Conservation (phyloP, 2,113 vertebrate genomes). For the Cottus gobio region DNA sequence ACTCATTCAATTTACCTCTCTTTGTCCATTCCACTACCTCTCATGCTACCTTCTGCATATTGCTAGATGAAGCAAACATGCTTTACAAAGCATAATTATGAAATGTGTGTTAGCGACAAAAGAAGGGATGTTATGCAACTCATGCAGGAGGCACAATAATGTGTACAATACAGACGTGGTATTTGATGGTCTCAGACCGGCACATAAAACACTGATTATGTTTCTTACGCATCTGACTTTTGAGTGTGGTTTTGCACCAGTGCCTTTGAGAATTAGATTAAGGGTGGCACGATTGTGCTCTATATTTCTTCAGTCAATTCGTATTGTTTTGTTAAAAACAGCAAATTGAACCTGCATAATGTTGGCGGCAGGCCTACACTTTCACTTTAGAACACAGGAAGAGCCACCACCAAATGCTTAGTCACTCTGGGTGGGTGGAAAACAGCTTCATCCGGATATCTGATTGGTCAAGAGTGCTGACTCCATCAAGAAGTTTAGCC, state of each 20-base stretch:
- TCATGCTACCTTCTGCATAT: neutral
- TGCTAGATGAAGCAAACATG: conserved; percentile 22
- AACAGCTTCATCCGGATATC: conserved; percentile 38
- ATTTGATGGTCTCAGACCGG: neutral
- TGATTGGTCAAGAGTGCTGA: conserved; percentile 63
- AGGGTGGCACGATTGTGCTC: neutral
- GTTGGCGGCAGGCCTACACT: neutral
- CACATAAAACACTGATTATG: neutral
- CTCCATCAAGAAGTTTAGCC: conserved; percentile 65
- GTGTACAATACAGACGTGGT: neutral
- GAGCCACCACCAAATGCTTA: conserved; percentile 21
- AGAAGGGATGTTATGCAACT: neutral
- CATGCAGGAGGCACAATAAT: neutral
- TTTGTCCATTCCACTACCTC: neutral
- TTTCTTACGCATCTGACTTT: neutral
- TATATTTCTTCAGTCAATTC: neutral
- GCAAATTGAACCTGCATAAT: neutral
- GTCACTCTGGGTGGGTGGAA: neutral
- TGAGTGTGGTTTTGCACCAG: neutral
- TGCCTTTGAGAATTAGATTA: neutral
- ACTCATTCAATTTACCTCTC: conserved; percentile 20
- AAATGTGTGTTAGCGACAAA: neutral
- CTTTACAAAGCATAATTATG: neutral
- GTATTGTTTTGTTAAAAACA: neutral
- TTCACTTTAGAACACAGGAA: conserved; percentile 9